These are phyloP conservation scores for Epinotia demarniana DNA, from an alignment of 2,888 invertebrate genomes.

Conservation along the genomic window DNA sequence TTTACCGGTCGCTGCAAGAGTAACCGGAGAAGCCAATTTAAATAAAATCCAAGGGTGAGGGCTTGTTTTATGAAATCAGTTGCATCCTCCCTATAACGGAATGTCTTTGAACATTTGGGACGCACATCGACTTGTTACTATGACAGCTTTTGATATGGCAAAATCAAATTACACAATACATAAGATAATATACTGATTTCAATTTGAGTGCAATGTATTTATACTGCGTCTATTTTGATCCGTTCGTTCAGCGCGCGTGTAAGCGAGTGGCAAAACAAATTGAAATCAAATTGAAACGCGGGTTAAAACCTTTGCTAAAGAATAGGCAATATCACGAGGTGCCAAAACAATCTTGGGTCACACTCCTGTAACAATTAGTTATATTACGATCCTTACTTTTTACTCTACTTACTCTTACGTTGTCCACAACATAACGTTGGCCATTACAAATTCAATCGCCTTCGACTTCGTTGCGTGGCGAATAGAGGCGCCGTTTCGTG, in stretches of 20 bases:
- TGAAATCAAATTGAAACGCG: not conserved
- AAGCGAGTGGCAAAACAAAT: no score
- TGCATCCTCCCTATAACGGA: slow-evolving; percentile 1
- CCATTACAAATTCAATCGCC: slow-evolving; percentile 5
- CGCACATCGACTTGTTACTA: not conserved
- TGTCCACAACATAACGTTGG: not conserved
- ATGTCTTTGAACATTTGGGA: not conserved
- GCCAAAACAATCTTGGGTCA: not conserved
- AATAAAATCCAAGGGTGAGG: slow-evolving; percentile 41
- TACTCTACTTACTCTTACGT: no score
- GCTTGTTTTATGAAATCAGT: slow-evolving; percentile 40
- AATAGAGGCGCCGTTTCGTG: not conserved
- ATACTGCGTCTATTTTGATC: not conserved
- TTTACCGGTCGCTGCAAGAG: slow-evolving; percentile 11
- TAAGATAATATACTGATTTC: not conserved
- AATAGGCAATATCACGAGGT: not conserved
- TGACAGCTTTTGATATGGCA: not conserved
- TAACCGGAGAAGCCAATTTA: slow-evolving; percentile 39
- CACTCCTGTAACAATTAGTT: no score
- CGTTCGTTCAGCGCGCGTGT: not conserved
- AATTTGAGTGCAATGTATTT: not conserved
- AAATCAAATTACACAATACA: no score
- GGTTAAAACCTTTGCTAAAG: not conserved
- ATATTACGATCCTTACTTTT: no score
- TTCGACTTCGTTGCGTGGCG: not conserved